phyloP scores from a whole-genome alignment of 2,888 invertebrate genomes.

The Mythimna ferrago region DNA sequence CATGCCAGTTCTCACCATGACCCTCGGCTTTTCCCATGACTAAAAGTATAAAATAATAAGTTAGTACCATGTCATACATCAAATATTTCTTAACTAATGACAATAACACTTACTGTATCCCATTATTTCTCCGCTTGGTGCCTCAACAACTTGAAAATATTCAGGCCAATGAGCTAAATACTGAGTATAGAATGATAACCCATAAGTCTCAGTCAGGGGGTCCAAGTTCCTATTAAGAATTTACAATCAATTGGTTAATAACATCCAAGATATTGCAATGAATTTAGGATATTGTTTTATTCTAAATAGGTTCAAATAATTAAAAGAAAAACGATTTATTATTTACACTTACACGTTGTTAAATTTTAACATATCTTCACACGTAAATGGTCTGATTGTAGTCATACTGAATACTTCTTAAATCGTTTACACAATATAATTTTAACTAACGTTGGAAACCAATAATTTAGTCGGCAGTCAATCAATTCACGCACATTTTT shows the following conservation, averaged over 20 bases:
- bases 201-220: slow-evolving; percentile 99
- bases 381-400: slow-evolving; percentile 97
- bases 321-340: neutral
- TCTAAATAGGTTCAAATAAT: neutral
- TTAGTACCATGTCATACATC: neutral
- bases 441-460: neutral
- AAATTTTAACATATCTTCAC: slow-evolving; percentile 98
- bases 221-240: slow-evolving; percentile 95
- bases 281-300: neutral
- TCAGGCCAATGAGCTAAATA: slow-evolving; percentile 99
- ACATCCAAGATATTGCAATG: neutral
- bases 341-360: slow-evolving; percentile 96
- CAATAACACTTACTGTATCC: slow-evolving; percentile 95
- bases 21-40: slow-evolving; percentile 99
- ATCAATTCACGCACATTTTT: slow-evolving; percentile 9
- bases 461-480: neutral
- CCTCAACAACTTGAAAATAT: slow-evolving; percentile 99
- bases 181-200: slow-evolving; percentile 98
- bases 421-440: neutral
- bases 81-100: neutral
- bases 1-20: slow-evolving; percentile 99
- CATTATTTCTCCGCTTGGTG: slow-evolving; percentile 99
- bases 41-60: slow-evolving; percentile 79
- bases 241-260: neutral
- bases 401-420: slow-evolving; percentile 92